Evolutionary conservation across 2,797 vertebrate genomes (phyloP), one percentile per base, ranked within the genome.

Genomic region (Sciurus carolinensis): DNA sequence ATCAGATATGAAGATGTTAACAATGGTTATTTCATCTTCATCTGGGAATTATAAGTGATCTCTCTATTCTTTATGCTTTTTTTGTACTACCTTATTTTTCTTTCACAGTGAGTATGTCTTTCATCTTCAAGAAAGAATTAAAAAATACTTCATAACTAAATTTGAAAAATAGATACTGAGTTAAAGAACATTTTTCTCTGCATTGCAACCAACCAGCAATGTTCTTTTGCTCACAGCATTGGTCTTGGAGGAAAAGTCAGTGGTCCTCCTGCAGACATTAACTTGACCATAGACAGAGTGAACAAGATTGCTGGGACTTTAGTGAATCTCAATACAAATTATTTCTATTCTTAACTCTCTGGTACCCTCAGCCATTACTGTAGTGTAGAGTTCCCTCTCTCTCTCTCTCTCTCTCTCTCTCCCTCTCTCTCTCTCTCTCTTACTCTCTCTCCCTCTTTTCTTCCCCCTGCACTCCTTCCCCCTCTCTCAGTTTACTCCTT

Each of bases 111-210:
- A 79, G 26, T 66, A 71, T 59, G 2, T 66, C 87, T 94, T 80
- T 92, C 50, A 82, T 50, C 88, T 88, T 92, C 50, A 92, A 42
- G 36, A 73, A 57, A 95, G 87, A 82, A 50, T n/a, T 39, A 52
- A 88, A 50, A 93, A 42, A 24, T 69, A 95, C 54, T 90, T 95
- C 62, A 90, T 94, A 95, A 66, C 9, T 42, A 86, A 93, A 52
- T 20, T n/a, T 82, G 79, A 90, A 92, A 30, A 69, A 72, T 3
- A 77, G 7, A 73, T 42, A 81, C 8, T 36, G 36, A n/a, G 82
- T 79, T 71, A 82, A 89, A 94, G 24, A 82, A 7, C 12, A 72
- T 84, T 81, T 87, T 88, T 39, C 83, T 83, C 66, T 72, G 22
- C 42, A 7, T 47, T 81, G 66, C 44, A 76, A 28, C 3, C 89